A percentile compares a stretch with the other conserved stretches of the same genome.
These are phyloP conservation scores for Polyploca ridens DNA, from an alignment of 2,888 invertebrate genomes.

Conservation along the genomic window DNA sequence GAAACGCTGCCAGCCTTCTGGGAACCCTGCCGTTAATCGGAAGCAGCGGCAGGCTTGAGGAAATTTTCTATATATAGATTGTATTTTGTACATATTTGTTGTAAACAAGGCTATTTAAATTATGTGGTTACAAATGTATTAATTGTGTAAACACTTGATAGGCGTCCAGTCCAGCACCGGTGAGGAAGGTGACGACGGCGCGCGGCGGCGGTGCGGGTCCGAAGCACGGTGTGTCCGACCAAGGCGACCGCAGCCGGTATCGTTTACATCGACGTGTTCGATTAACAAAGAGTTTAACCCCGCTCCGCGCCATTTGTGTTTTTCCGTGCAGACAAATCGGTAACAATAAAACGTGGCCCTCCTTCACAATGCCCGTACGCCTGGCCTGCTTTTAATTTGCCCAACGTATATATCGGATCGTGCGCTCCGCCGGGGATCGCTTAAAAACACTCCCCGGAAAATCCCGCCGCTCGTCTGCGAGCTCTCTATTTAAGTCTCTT, in stretches of 20 bases:
- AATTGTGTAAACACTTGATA: background rate
- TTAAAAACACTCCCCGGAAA: constrained; percentile 77
- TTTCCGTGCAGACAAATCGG: constrained; percentile 79
- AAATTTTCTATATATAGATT: no score
- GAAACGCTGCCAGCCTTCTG: no score
- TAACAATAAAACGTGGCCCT: constrained; percentile 76
- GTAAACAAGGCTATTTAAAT: background rate
- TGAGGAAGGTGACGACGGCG: constrained; percentile 12
- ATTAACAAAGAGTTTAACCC: constrained; percentile 77
- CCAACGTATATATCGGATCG: constrained; percentile 72
- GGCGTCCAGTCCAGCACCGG: background rate
- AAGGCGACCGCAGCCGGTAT: constrained; percentile 41
- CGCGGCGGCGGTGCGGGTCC: constrained; percentile 27
- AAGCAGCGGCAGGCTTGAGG: no score
- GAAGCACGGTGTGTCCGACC: background rate
- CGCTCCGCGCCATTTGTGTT: constrained; percentile 76
- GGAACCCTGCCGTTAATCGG: no score
- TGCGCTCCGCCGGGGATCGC: constrained; percentile 58
- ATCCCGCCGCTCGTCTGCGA: constrained; percentile 50
- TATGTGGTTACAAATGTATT: background rate
- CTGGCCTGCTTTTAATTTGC: constrained; percentile 82
- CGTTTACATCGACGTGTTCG: constrained; percentile 64
- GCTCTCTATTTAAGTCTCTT: constrained; percentile 47
- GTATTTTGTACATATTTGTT: no score
- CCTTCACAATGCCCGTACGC: constrained; percentile 75